A percentile compares a stretch with the other conserved stretches of the same genome.
Conservation (phyloP, 2,113 vertebrate species). For the Pseudorhombus dupliciocellatus region DNA sequence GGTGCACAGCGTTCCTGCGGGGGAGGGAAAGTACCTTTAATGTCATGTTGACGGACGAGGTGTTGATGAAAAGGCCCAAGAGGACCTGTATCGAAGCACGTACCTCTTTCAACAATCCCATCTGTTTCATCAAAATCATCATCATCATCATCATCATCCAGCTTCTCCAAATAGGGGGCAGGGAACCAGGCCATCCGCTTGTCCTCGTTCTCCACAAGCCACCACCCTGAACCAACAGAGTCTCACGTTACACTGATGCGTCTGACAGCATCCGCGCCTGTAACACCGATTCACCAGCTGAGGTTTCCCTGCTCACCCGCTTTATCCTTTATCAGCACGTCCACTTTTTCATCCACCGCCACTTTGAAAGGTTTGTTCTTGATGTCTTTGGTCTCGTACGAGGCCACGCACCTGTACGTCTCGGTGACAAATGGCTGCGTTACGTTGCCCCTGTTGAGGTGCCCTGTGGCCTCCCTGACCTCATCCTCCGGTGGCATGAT, state of each 20-base stretch:
- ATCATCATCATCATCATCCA: constrained; percentile 45
- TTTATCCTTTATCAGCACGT: constrained; percentile 90
- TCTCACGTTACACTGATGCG: not conserved
- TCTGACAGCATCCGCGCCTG: not conserved
- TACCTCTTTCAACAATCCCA: constrained; percentile 59
- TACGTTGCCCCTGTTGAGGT: constrained; percentile 36
- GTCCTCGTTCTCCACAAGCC: constrained; percentile 89
- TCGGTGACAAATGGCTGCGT: constrained; percentile 82
- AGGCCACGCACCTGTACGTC: constrained; percentile 84
- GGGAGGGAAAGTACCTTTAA: not conserved
- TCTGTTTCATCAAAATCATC: constrained; percentile 50
- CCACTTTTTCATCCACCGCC: constrained; percentile 78
- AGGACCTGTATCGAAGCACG: not conserved
- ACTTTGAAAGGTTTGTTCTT: constrained; percentile 85
- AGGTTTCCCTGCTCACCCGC: constrained; percentile 77
- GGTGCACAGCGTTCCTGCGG: constrained; percentile 80
- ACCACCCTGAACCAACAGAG: constrained; percentile 86
- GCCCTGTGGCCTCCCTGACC: not conserved
- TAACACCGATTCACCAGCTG: accelerated
- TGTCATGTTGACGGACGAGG: not conserved
- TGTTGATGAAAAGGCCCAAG: not conserved
- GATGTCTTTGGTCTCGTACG: constrained; percentile 87
- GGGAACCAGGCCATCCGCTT: constrained; percentile 93
- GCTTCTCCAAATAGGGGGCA: constrained; percentile 87
- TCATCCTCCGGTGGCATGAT: constrained; percentile 82